Evolutionary conservation across 2,888 invertebrate genomes (phyloP).

Genomic region (Chesias legatella): DNA sequence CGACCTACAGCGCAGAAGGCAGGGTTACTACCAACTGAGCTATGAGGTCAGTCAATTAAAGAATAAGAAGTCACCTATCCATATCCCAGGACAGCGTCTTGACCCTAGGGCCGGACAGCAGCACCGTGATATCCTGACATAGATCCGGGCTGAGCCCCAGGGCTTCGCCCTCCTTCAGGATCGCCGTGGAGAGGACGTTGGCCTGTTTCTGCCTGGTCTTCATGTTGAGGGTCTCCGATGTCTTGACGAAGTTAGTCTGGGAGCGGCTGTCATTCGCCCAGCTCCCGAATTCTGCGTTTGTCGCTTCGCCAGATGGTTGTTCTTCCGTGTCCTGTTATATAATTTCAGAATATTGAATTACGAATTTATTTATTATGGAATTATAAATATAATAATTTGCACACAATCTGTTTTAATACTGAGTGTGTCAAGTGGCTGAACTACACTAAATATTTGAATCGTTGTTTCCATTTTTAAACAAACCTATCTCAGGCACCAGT

Average conservation of each 20-base stretch:
- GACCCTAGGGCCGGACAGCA: constrained; percentile 85
- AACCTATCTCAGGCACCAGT: no score
- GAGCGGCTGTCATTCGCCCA: constrained; percentile 72
- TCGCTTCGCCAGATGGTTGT: constrained; percentile 32
- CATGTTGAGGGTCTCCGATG: constrained; percentile 61
- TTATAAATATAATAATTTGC: no score
- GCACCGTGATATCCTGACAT: constrained; percentile 85
- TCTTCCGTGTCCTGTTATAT: constrained; percentile 50
- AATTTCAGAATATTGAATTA: no score
- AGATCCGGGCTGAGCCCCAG: constrained; percentile 83
- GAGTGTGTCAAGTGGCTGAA: no score
- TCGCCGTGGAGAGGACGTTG: constrained; percentile 78
- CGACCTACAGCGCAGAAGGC: no score
- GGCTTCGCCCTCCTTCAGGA: constrained; percentile 81
- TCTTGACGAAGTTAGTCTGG: constrained; percentile 75
- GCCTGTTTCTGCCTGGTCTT: constrained; percentile 68
- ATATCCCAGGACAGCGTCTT: constrained; percentile 87
- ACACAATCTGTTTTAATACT: no score
- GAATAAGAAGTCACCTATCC: constrained; percentile 53
- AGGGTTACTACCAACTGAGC: no score
- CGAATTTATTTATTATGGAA: no score
- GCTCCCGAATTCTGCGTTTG: constrained; percentile 58
- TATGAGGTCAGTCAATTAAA: no score
- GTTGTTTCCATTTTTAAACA: no score
- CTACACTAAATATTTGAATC: no score